Conservation (phyloP, 2,888 invertebrate species). For the Eristalis pertinax region DNA sequence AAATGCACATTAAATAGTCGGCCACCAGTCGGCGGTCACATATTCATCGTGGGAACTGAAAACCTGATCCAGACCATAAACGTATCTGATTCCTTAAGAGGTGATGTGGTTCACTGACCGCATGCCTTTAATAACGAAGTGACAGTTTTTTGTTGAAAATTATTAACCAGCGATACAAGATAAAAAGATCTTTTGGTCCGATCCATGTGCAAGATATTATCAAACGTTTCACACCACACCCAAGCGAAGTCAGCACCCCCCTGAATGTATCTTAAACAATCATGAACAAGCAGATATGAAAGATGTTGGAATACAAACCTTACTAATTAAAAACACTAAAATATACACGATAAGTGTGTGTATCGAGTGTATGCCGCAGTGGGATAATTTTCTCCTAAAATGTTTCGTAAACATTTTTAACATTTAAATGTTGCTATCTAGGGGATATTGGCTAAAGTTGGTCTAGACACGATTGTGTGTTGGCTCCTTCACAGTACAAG, state of each 20-base stretch:
- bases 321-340: slow-evolving; percentile 79
- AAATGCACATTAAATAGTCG: slow-evolving; percentile 59
- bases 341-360: slow-evolving; percentile 76
- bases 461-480: slow-evolving; percentile 24
- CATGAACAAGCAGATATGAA: background rate
- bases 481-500: slow-evolving; percentile 4
- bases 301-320: slow-evolving; percentile 76
- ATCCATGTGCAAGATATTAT: no score
- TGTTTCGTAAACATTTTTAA: slow-evolving; percentile 81
- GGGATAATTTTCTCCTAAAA: slow-evolving; percentile 80
- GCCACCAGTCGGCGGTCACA: slow-evolving; percentile 16
- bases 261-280: background rate
- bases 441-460: slow-evolving; percentile 59
- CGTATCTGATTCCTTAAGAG: background rate
- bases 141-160: background rate
- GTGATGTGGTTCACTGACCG: background rate
- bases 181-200: no score
- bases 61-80: slow-evolving; percentile 53
- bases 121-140: background rate
- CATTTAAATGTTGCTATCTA: slow-evolving; percentile 73
- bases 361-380: slow-evolving; percentile 64
- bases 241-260: background rate
- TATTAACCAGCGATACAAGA: no score
- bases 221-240: background rate
- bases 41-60: slow-evolving; percentile 58